Conservation (phyloP, 2,113 vertebrate species). For the Euleptes europaea region DNA sequence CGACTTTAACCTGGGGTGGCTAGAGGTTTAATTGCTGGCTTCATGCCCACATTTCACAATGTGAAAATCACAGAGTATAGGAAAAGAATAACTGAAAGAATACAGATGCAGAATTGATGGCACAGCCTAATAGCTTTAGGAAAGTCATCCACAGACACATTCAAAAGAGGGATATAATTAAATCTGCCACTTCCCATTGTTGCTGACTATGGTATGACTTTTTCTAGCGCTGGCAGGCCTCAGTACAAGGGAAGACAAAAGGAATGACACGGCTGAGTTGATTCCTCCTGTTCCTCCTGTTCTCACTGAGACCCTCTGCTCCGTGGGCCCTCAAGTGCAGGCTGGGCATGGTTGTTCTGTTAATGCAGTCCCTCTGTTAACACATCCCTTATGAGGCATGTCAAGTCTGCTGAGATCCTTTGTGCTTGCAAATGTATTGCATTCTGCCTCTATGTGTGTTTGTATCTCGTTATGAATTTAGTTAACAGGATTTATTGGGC, state of each 20-base stretch:
- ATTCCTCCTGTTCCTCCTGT: not conserved
- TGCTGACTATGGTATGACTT: not conserved
- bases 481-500: too few relatives aligned
- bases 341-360: not conserved
- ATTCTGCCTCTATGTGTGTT: not conserved
- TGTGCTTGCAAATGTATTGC: not conserved
- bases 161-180: not conserved
- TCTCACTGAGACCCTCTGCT: not conserved
- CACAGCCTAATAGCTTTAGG: not conserved
- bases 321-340: not conserved
- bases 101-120: not conserved
- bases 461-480: not conserved
- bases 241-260: not conserved
- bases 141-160: not conserved
- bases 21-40: not conserved
- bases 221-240: not conserved
- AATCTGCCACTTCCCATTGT: not conserved
- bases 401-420: not conserved
- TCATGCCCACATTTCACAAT: not conserved
- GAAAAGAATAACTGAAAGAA: not conserved
- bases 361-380: not conserved
- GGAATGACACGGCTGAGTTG: not conserved
- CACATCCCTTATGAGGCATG: not conserved
- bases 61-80: not conserved
- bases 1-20: not conserved